A percentile compares a stretch with the other conserved stretches of the same genome.
phyloP scores from a whole-genome alignment of 2,888 invertebrate species.

The Caenorhabditis wallacei region DNA sequence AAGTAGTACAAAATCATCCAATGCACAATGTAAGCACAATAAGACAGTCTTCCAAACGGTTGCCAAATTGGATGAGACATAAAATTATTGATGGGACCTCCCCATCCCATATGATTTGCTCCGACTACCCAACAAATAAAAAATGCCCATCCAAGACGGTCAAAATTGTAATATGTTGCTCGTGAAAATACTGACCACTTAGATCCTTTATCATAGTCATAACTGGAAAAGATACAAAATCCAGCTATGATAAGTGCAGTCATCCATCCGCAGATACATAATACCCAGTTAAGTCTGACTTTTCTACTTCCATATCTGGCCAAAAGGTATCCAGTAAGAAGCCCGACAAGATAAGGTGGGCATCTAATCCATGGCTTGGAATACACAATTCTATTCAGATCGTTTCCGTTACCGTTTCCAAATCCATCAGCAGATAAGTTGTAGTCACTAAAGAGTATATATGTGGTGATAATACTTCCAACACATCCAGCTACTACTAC shows the following conservation, averaged over 20 bases:
- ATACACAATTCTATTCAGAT: conserved; percentile 29
- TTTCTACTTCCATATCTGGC: conserved; percentile 49
- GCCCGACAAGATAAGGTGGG: conserved; percentile 84
- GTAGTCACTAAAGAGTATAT: conserved; percentile 18
- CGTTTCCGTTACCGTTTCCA: conserved; percentile 31
- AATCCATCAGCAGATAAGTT: conserved; percentile 23
- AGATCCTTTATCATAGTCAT: conserved; percentile 60
- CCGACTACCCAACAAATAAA: conserved; percentile 84
- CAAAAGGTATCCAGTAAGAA: conserved; percentile 83
- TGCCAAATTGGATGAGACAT: conserved; percentile 91
- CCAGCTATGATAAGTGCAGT: conserved; percentile 42
- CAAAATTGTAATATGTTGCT: conserved; percentile 66
- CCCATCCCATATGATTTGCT: conserved; percentile 84
- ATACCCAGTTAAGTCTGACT: conserved; percentile 47
- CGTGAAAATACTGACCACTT: conserved; percentile 54
- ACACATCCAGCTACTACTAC: conserved; percentile 31
- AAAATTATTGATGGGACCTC: conserved; percentile 87
- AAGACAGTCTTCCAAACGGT: conserved; percentile 93
- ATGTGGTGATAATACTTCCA: conserved; percentile 34
- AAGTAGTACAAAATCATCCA: conserved; percentile 63
- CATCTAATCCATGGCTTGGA: conserved; percentile 82
- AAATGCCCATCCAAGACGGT: conserved; percentile 84
- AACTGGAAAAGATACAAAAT: conserved; percentile 52
- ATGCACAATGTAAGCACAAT: conserved; percentile 90
- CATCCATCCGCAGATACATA: conserved; percentile 44